A percentile compares a stretch with the other conserved stretches of the same genome.
phyloP scores from a whole-genome alignment of 2,888 invertebrate species.

The Colostygia pectinataria region DNA sequence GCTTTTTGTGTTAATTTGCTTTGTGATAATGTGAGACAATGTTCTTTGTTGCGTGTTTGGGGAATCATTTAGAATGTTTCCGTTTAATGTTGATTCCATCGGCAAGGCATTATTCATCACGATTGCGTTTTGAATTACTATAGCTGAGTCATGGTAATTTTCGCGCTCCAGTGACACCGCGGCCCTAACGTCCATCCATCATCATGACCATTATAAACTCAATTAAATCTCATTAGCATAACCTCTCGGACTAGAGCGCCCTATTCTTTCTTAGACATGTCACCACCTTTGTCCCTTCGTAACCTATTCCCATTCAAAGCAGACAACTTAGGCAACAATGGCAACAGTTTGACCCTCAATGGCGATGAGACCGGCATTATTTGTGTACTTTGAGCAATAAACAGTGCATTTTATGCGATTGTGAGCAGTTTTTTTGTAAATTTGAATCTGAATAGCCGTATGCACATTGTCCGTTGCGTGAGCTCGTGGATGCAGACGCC shows the following conservation, averaged over 20 bases:
- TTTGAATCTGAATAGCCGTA: constrained; percentile 76
- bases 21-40: constrained; percentile 47
- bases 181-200: constrained; percentile 62
- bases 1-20: constrained; percentile 42
- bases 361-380: constrained; percentile 70
- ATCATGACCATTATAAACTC: constrained; percentile 79
- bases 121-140: constrained; percentile 20
- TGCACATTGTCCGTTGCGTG: constrained; percentile 80
- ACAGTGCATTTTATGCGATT: constrained; percentile 82
- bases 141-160: constrained; percentile 67
- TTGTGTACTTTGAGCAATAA: constrained; percentile 83
- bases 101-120: constrained; percentile 23
- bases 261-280: constrained; percentile 71
- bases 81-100: constrained; percentile 19
- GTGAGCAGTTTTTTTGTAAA: constrained; percentile 64
- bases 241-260: constrained; percentile 58
- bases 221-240: constrained; percentile 82
- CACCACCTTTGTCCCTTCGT: constrained; percentile 78
- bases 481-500: constrained; percentile 74
- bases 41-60: constrained; percentile 46
- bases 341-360: constrained; percentile 77
- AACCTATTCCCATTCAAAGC: constrained; percentile 71
- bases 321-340: constrained; percentile 77
- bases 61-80: constrained; percentile 26
- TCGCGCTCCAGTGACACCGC: constrained; percentile 55